phyloP scores from a whole-genome alignment of 1,140 invertebrate genomes.

The Eciton burchellii region DNA sequence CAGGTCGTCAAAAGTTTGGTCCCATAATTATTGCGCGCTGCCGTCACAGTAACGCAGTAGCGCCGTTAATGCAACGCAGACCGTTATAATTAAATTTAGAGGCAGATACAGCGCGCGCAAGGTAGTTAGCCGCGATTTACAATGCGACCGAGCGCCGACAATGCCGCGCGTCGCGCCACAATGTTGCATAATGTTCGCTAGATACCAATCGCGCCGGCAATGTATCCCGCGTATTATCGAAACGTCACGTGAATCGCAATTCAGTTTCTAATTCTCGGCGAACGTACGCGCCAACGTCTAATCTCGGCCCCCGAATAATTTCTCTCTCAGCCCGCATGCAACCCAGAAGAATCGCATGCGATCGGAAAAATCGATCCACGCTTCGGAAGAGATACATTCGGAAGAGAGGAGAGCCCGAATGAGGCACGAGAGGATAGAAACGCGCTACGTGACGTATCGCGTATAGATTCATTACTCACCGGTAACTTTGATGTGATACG shows the following conservation, averaged over 20 bases:
- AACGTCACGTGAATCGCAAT: slow-evolving; percentile 47
- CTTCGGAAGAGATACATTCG: too few species aligned
- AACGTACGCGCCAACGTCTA: background rate
- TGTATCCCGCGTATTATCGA: slow-evolving; percentile 31
- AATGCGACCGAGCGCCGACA: slow-evolving; percentile 41
- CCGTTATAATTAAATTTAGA: slow-evolving; percentile 63
- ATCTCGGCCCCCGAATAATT: slow-evolving; percentile 31
- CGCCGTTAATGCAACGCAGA: slow-evolving; percentile 41
- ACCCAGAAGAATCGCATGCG: too few species aligned
- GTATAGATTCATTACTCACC: slow-evolving; percentile 82
- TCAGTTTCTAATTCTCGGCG: slow-evolving; percentile 49
- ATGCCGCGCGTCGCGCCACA: slow-evolving; percentile 34
- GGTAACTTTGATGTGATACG: slow-evolving; percentile 86
- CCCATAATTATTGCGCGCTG: slow-evolving; percentile 47
- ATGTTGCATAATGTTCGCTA: slow-evolving; percentile 38
- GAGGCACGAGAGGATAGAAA: background rate
- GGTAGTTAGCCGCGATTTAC: slow-evolving; percentile 43
- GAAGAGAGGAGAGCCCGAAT: too few species aligned
- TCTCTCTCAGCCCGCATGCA: background rate
- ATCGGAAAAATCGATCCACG: slow-evolving; percentile 5
- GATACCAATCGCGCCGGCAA: slow-evolving; percentile 55
- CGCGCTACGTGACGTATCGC: background rate
- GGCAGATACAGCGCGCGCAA: slow-evolving; percentile 42
- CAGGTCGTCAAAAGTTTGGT: slow-evolving; percentile 55
- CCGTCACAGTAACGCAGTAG: slow-evolving; percentile 19